Base-by-base conservation (phyloP, 2,888 invertebrate genomes). In the Brachylomia viminalis region DNA sequence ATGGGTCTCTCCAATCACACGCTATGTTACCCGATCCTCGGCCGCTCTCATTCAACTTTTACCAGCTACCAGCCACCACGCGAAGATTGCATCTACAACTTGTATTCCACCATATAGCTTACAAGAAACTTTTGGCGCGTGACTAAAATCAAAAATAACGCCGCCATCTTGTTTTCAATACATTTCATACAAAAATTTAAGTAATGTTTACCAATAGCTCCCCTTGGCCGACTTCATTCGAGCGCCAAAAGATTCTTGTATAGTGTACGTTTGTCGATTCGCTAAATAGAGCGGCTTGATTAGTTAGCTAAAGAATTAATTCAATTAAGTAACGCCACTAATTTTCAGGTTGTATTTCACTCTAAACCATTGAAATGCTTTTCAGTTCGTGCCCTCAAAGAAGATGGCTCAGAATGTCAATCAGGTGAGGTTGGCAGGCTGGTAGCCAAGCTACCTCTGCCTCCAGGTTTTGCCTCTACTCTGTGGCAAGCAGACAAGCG, bases 401-500 rank as follows among this genome's bases (percentile, higher is more conserved):
- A 95, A 79, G 98, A 99, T 89, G 98, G 98, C 0, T 97, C 97
- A 27, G 97, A 97, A 90, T 98, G 98, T 42, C 94, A 97, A 27
- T 90, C 97, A 0, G 97, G 97, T 47, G 98, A 99, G 92, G 97
- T 99, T 10, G 99, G 99, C 0, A 97, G 98, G 85, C 98, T 99
- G 86, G 98, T 97, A 0, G 96, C 98, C 0, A 99, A 98, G 91
- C 92, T 99, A 38, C 99, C 99, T 0, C 94, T 99, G 64, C 99
- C 99, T 0, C 99, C 99, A 0, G 99, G 99, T 0, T 98, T 98
- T 74, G 97, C 99, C 93, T 97, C 98, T 0, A 98, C 98, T 0
- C 96, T 99, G 0, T 99, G 98, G 95, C 97, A 97, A 89, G 98
- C 98, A 27, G 98, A 98, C 82, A 98, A 98, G 23, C 97, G 98